Conservation (phyloP, 2,113 vertebrate genomes). For the Mionectes macconnelli region DNA sequence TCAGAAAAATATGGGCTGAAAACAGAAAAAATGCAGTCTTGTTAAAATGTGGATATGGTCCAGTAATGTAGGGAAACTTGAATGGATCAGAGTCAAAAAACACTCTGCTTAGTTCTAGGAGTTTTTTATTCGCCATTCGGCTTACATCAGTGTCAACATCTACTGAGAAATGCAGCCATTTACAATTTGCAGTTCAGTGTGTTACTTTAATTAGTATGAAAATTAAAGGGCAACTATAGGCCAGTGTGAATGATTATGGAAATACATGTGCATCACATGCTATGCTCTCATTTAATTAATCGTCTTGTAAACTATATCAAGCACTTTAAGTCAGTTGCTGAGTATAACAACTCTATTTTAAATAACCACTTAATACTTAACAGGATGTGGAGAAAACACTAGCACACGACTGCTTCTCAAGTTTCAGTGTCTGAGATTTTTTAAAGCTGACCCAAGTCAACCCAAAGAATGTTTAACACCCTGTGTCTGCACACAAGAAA, state of each 20-base stretch:
- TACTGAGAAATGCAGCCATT: conserved; percentile 69
- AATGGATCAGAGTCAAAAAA: conserved; percentile 68
- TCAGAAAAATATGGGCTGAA: conserved; percentile 64
- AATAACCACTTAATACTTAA: conserved; percentile 79
- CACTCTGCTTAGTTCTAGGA: conserved; percentile 59
- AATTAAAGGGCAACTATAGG: conserved; percentile 79
- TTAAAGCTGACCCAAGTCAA: conserved; percentile 81
- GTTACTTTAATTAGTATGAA: conserved; percentile 81
- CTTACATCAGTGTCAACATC: conserved; percentile 70
- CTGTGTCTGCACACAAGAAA: conserved; percentile 74
- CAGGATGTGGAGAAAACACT: conserved; percentile 73
- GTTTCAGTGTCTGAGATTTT: conserved; percentile 78
- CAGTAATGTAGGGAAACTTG: conserved; percentile 64
- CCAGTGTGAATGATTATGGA: conserved; percentile 78
- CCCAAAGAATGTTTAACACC: conserved; percentile 74
- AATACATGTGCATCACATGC: conserved; percentile 79
- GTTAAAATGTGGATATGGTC: conserved; percentile 70
- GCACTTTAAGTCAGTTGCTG: conserved; percentile 74
- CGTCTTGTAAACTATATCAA: conserved; percentile 77
- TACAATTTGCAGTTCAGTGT: conserved; percentile 73
- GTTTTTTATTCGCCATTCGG: conserved; percentile 62
- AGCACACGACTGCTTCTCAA: conserved; percentile 70
- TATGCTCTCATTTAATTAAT: conserved; percentile 79
- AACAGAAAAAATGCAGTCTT: conserved; percentile 45
- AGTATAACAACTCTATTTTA: conserved; percentile 77